Evolutionary conservation across 64 coral and sea anemone genomes (phyloP).

Genomic region (Exaiptasia diaphana): DNA sequence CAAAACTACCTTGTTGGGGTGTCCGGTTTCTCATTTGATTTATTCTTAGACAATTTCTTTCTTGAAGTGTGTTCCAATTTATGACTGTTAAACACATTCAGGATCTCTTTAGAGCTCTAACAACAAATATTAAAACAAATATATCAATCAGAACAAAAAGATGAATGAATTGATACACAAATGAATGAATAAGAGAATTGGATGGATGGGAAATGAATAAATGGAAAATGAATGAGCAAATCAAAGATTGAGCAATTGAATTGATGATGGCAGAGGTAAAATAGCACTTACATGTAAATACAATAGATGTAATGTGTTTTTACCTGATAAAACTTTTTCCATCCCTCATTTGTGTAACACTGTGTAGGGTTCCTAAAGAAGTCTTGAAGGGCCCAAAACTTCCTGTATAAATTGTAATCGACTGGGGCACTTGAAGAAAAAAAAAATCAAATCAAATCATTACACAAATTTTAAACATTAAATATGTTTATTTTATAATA

Average conservation of each 20-base stretch:
- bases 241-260: no score
- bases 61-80: constrained; percentile 87
- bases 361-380: constrained; percentile 73
- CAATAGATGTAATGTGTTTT: background rate
- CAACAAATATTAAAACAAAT: background rate
- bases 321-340: constrained; percentile 86
- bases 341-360: constrained; percentile 61
- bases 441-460: background rate
- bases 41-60: constrained; percentile 67
- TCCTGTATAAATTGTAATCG: constrained; percentile 94
- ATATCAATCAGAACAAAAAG: background rate
- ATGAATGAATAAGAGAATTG: no score
- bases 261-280: no score
- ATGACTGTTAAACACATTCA: constrained; percentile 83
- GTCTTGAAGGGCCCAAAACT: constrained; percentile 93
- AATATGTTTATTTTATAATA: background rate
- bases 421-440: constrained; percentile 22
- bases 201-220: no score
- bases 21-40: background rate
- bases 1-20: no score
- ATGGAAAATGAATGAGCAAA: no score
- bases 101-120: constrained; percentile 76
- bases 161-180: no score
- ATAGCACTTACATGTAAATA: background rate
- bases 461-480: background rate